phyloP scores from a whole-genome alignment of 2,888 invertebrate genomes.

The Orchesellides sinensis region DNA sequence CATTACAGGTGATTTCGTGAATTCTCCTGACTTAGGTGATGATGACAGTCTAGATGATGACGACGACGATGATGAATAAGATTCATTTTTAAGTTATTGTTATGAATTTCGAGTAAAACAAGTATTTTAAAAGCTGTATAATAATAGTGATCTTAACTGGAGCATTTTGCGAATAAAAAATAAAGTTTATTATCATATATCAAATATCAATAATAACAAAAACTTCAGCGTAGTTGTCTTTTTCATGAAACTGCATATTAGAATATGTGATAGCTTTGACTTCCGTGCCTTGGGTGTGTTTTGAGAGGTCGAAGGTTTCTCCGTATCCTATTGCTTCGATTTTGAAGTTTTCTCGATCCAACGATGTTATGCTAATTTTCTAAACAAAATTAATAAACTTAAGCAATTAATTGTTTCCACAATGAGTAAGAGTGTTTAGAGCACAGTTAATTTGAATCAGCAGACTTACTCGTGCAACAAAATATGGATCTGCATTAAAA shows the following conservation, averaged over 20 bases:
- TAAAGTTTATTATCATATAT: conserved; percentile 71
- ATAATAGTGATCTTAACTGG: not conserved
- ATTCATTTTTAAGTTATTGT: not conserved
- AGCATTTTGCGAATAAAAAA: conserved; percentile 6
- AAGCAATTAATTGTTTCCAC: conserved; percentile 32
- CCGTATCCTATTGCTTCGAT: conserved; percentile 88
- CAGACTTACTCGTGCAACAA: conserved; percentile 83
- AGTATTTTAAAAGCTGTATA: not conserved
- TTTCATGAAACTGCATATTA: conserved; percentile 92
- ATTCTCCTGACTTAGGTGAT: conserved; percentile 25
- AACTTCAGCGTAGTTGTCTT: conserved; percentile 85
- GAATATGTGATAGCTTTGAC: conserved; percentile 99
- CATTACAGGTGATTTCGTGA: not conserved
- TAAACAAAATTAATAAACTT: conserved; percentile 79
- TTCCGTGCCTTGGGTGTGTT: conserved; percentile 98
- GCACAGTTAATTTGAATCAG: not conserved
- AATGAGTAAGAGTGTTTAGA: not conserved
- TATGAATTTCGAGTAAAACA: not conserved
- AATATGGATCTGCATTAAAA: conserved; percentile 93
- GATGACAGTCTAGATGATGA: conserved; percentile 19
- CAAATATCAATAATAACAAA: conserved; percentile 99
- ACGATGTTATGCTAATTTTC: conserved; percentile 91
- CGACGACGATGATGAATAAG: conserved; percentile 22
- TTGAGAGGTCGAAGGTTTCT: conserved; percentile 94
- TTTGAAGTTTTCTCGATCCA: conserved; percentile 88